A percentile compares a stretch with the other conserved stretches of the same genome.
Evolutionary conservation across 2,888 invertebrate genomes (phyloP).

Genomic region (Crossocerus cetratus): DNA sequence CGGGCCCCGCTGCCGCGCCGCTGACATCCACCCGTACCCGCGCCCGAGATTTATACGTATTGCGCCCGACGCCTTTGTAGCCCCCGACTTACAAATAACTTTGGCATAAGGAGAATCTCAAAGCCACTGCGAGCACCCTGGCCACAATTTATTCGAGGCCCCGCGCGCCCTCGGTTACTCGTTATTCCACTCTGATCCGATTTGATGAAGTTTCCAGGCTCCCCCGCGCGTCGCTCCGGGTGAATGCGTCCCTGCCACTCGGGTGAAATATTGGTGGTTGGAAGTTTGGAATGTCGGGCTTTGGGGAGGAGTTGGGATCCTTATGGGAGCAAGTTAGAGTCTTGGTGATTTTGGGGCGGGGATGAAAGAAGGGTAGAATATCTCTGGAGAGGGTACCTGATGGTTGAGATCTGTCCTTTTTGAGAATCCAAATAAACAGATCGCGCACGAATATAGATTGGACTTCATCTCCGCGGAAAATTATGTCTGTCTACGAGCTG

Average conservation of each 20-base stretch:
- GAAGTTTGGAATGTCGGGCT: no score
- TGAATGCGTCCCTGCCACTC: no score
- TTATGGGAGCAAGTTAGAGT: no score
- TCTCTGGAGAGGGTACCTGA: no score
- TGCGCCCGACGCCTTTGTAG: constrained; percentile 4
- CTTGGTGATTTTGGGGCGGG: no score
- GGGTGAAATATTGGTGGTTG: background rate
- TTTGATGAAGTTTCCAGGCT: background rate
- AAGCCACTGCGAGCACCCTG: background rate
- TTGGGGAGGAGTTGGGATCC: no score
- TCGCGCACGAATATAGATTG: no score
- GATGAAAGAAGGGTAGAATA: no score
- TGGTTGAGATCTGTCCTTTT: no score
- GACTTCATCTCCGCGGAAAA: no score
- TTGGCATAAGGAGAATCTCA: constrained; percentile 2
- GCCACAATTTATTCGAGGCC: background rate
- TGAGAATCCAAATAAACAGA: no score
- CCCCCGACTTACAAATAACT: background rate
- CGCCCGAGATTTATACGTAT: constrained; percentile 1
- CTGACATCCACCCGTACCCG: background rate
- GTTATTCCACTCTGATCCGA: background rate
- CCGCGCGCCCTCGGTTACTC: background rate
- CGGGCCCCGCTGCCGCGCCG: background rate
- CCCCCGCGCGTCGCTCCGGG: no score
- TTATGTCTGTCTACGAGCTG: background rate